phyloP scores from a whole-genome alignment of 1,140 invertebrate species.

The Potamilus streckersoni region DNA sequence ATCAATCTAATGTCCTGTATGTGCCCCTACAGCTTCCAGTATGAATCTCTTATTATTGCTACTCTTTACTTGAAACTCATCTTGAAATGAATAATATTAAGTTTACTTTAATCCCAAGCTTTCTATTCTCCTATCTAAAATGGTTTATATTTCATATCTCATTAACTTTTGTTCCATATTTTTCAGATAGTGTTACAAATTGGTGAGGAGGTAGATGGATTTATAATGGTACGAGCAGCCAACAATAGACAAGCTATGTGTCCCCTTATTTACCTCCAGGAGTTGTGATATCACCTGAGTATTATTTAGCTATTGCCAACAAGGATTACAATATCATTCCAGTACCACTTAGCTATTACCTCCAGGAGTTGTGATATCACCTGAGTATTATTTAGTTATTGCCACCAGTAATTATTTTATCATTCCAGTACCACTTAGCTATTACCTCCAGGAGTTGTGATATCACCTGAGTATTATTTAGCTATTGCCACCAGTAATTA shows the following conservation, averaged over 20 bases:
- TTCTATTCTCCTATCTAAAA: no score
- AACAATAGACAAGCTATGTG: slow-evolving; percentile 85
- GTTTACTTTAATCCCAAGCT: no score
- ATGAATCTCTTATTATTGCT: no score
- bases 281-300: slow-evolving; percentile 52
- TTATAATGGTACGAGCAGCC: slow-evolving; percentile 90
- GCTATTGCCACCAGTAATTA: slow-evolving; percentile 60
- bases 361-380: slow-evolving; percentile 63
- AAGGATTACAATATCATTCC: slow-evolving; percentile 61
- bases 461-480: neutral
- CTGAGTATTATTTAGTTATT: neutral
- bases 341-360: no score
- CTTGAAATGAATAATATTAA: no score
- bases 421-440: neutral
- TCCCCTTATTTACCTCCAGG: slow-evolving; percentile 70
- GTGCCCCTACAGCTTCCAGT: no score
- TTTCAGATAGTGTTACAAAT: slow-evolving; percentile 77
- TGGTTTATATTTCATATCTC: neutral
- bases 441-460: slow-evolving; percentile 69
- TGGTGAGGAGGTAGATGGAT: slow-evolving; percentile 90
- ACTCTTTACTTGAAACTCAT: no score
- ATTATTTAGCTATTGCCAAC: neutral
- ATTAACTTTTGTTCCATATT: neutral
- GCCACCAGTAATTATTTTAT: slow-evolving; percentile 62
- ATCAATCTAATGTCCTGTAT: no score